Percentiles rank a stretch among this genome's conserved stretches.
Evolutionary conservation across 2,888 invertebrate genomes (phyloP).

Genomic region (Tridacna crocea): DNA sequence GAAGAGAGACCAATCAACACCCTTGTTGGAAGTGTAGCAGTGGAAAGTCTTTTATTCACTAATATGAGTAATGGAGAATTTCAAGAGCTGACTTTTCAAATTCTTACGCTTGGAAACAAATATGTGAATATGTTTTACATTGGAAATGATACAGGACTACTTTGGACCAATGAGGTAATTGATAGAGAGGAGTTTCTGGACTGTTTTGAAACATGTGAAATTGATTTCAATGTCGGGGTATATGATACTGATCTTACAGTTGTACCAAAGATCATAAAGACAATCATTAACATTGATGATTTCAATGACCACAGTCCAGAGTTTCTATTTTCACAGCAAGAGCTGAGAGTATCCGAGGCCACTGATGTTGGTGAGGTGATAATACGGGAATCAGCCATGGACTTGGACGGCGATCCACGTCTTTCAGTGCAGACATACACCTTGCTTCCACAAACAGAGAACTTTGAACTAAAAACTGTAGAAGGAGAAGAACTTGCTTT

Average conservation of each 20-base stretch:
- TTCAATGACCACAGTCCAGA: slow-evolving; percentile 75
- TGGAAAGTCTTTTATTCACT: slow-evolving; percentile 58
- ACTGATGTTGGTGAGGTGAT: slow-evolving; percentile 58
- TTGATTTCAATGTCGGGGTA: slow-evolving; percentile 72
- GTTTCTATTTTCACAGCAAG: slow-evolving; percentile 59
- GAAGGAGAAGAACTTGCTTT: slow-evolving; percentile 66
- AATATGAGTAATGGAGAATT: slow-evolving; percentile 48
- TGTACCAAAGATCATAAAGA: slow-evolving; percentile 66
- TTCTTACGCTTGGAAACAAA: slow-evolving; percentile 57
- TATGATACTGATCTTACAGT: slow-evolving; percentile 43
- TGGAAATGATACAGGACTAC: slow-evolving; percentile 67
- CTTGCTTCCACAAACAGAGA: slow-evolving; percentile 61
- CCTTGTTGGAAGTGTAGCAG: slow-evolving; percentile 63
- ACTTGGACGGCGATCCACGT: slow-evolving; percentile 67
- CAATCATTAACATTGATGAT: slow-evolving; percentile 69
- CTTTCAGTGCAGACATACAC: slow-evolving; percentile 68
- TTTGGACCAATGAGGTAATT: slow-evolving; percentile 66
- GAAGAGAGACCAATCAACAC: slow-evolving; percentile 45
- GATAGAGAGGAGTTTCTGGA: slow-evolving; percentile 71
- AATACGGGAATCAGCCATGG: slow-evolving; percentile 66
- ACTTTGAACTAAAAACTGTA: slow-evolving; percentile 65
- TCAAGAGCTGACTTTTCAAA: slow-evolving; percentile 58
- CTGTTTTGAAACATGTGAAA: slow-evolving; percentile 65
- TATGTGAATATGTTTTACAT: slow-evolving; percentile 66
- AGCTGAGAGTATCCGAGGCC: slow-evolving; percentile 67